A percentile compares a stretch with the other conserved stretches of the same genome.
These are phyloP conservation scores for Caenorhabditis sinica DNA, from an alignment of 2,888 invertebrate genomes.

Conservation along the genomic window DNA sequence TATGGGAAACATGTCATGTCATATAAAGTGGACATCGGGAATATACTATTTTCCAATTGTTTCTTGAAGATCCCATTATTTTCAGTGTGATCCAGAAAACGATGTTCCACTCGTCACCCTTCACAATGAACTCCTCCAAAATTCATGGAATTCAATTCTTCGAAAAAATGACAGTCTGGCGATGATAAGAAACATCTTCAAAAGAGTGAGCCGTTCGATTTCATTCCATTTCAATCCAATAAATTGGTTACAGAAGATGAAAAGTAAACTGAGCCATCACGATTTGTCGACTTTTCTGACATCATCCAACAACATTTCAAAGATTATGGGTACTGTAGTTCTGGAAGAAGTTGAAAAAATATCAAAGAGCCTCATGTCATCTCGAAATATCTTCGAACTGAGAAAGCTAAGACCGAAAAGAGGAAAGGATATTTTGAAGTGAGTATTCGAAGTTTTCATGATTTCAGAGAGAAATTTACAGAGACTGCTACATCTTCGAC, in stretches of 20 bases:
- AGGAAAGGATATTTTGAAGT: slow-evolving; percentile 22
- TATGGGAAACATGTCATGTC: slow-evolving; percentile 25
- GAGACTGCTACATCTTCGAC: slow-evolving; percentile 9
- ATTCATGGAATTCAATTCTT: slow-evolving; percentile 7
- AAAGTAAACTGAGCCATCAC: not conserved
- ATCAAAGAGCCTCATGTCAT: slow-evolving; percentile 28
- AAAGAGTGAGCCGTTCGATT: not conserved
- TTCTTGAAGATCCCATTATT: not conserved
- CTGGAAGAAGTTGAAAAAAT: slow-evolving; percentile 27
- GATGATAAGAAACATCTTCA: slow-evolving; percentile 15
- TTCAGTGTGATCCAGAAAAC: not conserved
- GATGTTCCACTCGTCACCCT: not conserved
- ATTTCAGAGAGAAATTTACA: not conserved
- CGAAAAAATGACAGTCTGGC: not conserved
- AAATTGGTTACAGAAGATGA: slow-evolving; percentile 18
- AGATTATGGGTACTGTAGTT: slow-evolving; percentile 14
- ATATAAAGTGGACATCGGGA: not conserved
- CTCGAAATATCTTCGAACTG: slow-evolving; percentile 21
- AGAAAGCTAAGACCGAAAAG: slow-evolving; percentile 19
- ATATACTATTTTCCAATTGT: not conserved
- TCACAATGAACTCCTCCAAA: not conserved
- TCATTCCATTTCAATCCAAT: not conserved
- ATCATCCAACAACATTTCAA: not conserved
- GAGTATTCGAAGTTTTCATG: not conserved
- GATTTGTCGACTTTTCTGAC: slow-evolving; percentile 19